Evolutionary conservation across 2,888 invertebrate species (phyloP), one percentile per base, ranked within the genome.

Genomic region (Phrixothrix hirtus): DNA sequence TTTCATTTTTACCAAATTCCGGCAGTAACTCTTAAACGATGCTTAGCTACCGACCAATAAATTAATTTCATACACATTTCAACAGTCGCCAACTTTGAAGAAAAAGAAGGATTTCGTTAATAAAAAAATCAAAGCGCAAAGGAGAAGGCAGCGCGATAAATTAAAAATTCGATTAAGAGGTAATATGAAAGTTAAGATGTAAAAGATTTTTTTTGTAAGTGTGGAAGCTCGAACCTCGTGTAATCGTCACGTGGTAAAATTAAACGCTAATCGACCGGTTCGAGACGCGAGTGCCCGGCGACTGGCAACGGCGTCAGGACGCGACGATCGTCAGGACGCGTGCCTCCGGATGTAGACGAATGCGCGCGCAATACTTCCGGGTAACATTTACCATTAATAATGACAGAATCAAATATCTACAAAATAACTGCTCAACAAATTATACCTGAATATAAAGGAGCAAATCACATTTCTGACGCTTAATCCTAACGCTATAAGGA

Each of bases 321-420:
- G 70, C 73, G 74, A 71, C 73, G 64, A 68, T 64, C 63, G 69
- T 69, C 70, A 69, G 66, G 73, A 74, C 75, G 75, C 73, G 75
- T 72, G 76, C 75, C 76, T 76, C 70, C 72, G 71, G 69, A 73
- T 62, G 62, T 62, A 59, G 59, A 56, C 58, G 42, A 57, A 37
- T 61, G 77, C 77, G 81, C 80, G 80, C 78, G 80, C 80, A 80
- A 79, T 78, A 78, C 78, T 79, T 79, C 80, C 64, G 65, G 62
- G 61, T 53, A 51, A 57, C 48, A 56, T 48, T 60, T 55, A 41
- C 38, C 53, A 55, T 47, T 44, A 51, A 57, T 47, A 38, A 35
- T 15, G 35, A 38, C 2, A 27, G 12, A 38, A 12, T 11, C 31
- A 7, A 31, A 31, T 12, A 31, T 11, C n/a, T n/a, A n/a, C n/a